Conservation (phyloP, 2,797 vertebrate species). For the Phrynocephalus forsythii region DNA sequence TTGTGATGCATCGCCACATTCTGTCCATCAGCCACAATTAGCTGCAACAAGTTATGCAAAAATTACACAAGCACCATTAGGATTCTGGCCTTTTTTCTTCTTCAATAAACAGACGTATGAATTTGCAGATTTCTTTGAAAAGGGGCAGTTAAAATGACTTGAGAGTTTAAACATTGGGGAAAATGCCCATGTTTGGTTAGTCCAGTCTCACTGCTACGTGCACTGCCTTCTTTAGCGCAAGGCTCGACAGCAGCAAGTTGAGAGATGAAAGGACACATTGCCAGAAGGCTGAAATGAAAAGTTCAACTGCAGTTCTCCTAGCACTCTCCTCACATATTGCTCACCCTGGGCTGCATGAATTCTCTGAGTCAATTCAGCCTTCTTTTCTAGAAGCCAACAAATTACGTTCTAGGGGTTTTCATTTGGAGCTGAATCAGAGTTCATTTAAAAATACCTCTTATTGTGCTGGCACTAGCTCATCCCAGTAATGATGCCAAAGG, state of each 20-base stretch:
- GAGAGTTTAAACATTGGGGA: background rate
- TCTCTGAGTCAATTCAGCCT: background rate
- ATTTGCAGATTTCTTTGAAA: background rate
- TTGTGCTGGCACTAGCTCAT: background rate
- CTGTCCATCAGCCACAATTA: too few species aligned
- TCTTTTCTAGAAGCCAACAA: background rate
- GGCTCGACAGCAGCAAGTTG: background rate
- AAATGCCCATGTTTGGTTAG: background rate
- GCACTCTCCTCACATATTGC: background rate
- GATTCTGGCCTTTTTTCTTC: too few species aligned
- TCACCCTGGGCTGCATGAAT: background rate
- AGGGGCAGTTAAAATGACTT: background rate
- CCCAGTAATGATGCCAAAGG: conserved; percentile 47
- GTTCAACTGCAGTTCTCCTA: background rate
- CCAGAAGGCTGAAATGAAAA: background rate
- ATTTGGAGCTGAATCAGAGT: background rate
- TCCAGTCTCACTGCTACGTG: background rate
- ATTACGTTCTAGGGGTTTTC: background rate
- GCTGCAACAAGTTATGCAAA: too few species aligned
- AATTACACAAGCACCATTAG: too few species aligned
- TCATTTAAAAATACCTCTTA: conserved; percentile 29
- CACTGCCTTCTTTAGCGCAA: background rate
- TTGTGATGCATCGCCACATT: too few species aligned
- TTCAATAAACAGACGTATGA: background rate
- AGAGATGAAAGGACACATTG: background rate